phyloP scores from a whole-genome alignment of 2,888 invertebrate genomes.

The Drosophila trichaetosa region DNA sequence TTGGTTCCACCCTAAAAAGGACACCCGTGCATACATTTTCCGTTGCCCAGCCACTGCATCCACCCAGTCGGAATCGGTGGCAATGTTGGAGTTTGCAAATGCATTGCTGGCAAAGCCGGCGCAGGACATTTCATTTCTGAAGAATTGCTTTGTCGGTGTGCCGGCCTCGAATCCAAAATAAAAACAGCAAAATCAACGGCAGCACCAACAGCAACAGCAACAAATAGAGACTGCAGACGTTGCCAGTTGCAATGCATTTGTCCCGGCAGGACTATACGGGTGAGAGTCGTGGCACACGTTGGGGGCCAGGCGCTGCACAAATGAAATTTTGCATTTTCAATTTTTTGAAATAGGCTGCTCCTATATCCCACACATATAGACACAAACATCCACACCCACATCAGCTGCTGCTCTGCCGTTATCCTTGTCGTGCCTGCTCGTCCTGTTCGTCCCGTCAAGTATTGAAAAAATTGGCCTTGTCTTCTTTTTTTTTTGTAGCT shows the following conservation, averaged over 20 bases:
- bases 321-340: slow-evolving; percentile 81
- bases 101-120: slow-evolving; percentile 60
- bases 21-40: background rate
- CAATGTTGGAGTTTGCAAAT: slow-evolving; percentile 56
- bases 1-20: slow-evolving; percentile 32
- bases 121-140: slow-evolving; percentile 80
- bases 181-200: slow-evolving; percentile 35
- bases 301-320: slow-evolving; percentile 58
- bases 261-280: slow-evolving; percentile 19
- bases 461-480: slow-evolving; percentile 54
- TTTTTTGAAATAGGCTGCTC: slow-evolving; percentile 79
- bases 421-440: slow-evolving; percentile 41
- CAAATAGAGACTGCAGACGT: slow-evolving; percentile 41
- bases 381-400: slow-evolving; percentile 3
- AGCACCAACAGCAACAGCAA: slow-evolving; percentile 8
- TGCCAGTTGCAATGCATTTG: slow-evolving; percentile 58
- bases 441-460: slow-evolving; percentile 39
- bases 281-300: slow-evolving; percentile 19
- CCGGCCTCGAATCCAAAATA: slow-evolving; percentile 58
- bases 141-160: slow-evolving; percentile 77
- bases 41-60: slow-evolving; percentile 21
- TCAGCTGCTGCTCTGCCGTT: slow-evolving; percentile 35
- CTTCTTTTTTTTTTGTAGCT: slow-evolving; percentile 60
- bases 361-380: slow-evolving; percentile 39
- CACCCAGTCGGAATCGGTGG: slow-evolving; percentile 11